A percentile compares a stretch with the other conserved stretches of the same genome.
These are phyloP conservation scores for Matsumyia berberina DNA, from an alignment of 2,888 invertebrate species.

Conservation along the genomic window DNA sequence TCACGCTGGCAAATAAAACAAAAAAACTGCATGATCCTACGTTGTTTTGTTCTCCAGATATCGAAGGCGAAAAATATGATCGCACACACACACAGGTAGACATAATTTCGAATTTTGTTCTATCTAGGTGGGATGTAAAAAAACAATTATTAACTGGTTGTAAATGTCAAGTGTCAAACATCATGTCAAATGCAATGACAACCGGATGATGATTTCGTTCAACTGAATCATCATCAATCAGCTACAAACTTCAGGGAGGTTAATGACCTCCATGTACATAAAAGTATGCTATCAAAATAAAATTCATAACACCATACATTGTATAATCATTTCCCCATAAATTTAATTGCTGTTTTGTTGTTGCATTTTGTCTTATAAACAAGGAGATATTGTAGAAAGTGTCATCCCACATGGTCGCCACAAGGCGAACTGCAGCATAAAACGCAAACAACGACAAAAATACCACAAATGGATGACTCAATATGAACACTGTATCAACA, in stretches of 20 bases:
- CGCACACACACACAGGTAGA: too few relatives aligned
- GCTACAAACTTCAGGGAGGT: background rate
- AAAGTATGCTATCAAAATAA: background rate
- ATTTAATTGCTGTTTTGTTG: slow-evolving; percentile 29
- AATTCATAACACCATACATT: slow-evolving; percentile 12
- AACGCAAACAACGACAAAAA: slow-evolving; percentile 21
- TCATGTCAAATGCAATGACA: background rate
- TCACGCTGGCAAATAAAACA: too few relatives aligned
- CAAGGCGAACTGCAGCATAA: slow-evolving; percentile 60
- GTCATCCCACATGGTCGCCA: slow-evolving; percentile 37
- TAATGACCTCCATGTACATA: slow-evolving; percentile 10
- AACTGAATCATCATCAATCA: too few relatives aligned
- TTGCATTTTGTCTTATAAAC: slow-evolving; percentile 35
- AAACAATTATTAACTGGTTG: too few relatives aligned
- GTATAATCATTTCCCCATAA: slow-evolving; percentile 22
- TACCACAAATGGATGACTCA: slow-evolving; percentile 25
- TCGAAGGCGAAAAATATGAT: too few relatives aligned
- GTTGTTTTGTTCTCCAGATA: too few relatives aligned
- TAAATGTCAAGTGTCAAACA: too few relatives aligned
- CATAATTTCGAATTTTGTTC: too few relatives aligned
- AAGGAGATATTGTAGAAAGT: slow-evolving; percentile 37
- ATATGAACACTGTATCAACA: slow-evolving; percentile 1
- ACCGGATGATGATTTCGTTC: background rate
- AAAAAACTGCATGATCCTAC: too few relatives aligned
- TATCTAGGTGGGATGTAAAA: too few relatives aligned